Conservation (phyloP, 1,140 invertebrate species). For the Drosophila nigrodunni region DNA sequence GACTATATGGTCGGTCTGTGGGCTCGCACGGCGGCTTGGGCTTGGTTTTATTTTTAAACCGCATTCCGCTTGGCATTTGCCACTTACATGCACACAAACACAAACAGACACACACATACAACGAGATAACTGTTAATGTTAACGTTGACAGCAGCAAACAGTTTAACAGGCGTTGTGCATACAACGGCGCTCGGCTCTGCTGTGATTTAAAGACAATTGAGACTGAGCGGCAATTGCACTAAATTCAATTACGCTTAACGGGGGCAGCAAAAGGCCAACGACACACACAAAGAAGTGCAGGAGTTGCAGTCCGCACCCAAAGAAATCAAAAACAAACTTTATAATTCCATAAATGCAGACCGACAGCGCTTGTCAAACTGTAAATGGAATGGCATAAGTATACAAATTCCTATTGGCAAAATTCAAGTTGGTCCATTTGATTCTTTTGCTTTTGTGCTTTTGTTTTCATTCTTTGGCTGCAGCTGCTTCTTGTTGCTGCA, state of each 20-base stretch:
- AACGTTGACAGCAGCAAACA: slow-evolving; percentile 40
- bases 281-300: neutral
- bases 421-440: slow-evolving; percentile 73
- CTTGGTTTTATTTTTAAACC: slow-evolving; percentile 79
- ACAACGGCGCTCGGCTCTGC: slow-evolving; percentile 19
- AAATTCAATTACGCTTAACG: slow-evolving; percentile 77
- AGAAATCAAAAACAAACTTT: neutral
- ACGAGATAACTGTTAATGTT: slow-evolving; percentile 29
- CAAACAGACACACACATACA: slow-evolving; percentile 6
- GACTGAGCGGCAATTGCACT: slow-evolving; percentile 62
- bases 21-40: slow-evolving; percentile 39
- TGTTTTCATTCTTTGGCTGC: slow-evolving; percentile 58
- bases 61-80: slow-evolving; percentile 68
- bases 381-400: slow-evolving; percentile 24
- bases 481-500: slow-evolving; percentile 47
- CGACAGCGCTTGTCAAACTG: slow-evolving; percentile 38
- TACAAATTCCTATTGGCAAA: slow-evolving; percentile 58
- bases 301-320: too few species aligned
- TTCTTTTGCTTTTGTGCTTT: slow-evolving; percentile 47
- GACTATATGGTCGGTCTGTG: neutral
- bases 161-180: slow-evolving; percentile 57
- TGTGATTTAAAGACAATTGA: slow-evolving; percentile 54
- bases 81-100: slow-evolving; percentile 16
- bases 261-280: slow-evolving; percentile 48
- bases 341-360: slow-evolving; percentile 21